Evolutionary conservation across 2,888 invertebrate genomes (phyloP), one percentile per base, ranked within the genome.

Genomic region (Metopia argyrocephala): DNA sequence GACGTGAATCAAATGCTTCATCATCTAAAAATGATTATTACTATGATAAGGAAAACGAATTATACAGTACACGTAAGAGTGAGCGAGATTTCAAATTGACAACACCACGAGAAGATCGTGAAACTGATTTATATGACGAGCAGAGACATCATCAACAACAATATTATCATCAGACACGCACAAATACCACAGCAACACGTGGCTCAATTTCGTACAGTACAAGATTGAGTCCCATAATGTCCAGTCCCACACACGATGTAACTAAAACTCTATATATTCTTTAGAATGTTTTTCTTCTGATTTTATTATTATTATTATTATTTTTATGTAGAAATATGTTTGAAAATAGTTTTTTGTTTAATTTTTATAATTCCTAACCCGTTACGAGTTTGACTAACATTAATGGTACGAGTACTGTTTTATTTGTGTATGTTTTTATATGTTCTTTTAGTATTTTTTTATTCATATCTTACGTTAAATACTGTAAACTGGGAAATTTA

Each of bases 201-300:
- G 70, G 78, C 70, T 78, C 78, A 4, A 20, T 56, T 23, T 75
- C 74, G 48, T 75, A 75, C 45, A 78, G 45, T 56, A 83, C 85
- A 76, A 85, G 87, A 84, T 84, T 87, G 83, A 89, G 87, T 85
- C 90, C 90, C 83, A 81, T 81, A 31, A 56, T 89, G 83, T 86
- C 90, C 86, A 90, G 90, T 89, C 90, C 90, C 86, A 87, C 88
- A 87, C 89, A 89, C 85, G 89, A 90, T 88, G 91, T 91, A 89
- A 89, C 87, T 89, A 87, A 86, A 76, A 64, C 65, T 59, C 56
- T 74, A 59, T 70, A 59, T 71, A 68, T 18, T 76, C 68, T 74
- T 59, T 79, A 68, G 61, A 66, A 65, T 45, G 59, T 50, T 59
- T 28, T 70, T 45, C 31, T n/a, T 61, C 68, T 57, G 21, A 38